Base-by-base conservation (phyloP, 2,888 invertebrate genomes). In the Allophyes oxyacanthae region DNA sequence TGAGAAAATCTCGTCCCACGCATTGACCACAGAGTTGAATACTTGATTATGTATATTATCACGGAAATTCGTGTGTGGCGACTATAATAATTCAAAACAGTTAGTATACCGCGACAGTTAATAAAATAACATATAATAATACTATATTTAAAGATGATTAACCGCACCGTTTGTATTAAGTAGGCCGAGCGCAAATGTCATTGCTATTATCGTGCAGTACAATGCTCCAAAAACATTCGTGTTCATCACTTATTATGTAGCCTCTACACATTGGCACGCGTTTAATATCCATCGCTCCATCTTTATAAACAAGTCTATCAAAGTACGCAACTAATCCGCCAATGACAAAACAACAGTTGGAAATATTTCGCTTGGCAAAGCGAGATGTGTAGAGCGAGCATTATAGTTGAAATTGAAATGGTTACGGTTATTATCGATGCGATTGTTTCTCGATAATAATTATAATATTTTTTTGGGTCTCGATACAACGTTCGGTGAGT, bases 111-210 rank as follows among this genome's bases (percentile, higher is more conserved):
- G 14, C 15, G 32, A 43, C 38, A 15, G 13, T 40, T 55, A 36
- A 67, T 56, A 66, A 69, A 67, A 63, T 61, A 68, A 59, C 43
- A 53, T 50, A 55, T 54, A 49, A 50, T 67, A 55, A 33, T 9
- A 54, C 57, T 69, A 76, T 63, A 66, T 72, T 72, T 69, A 68
- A 57, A 69, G 58, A 63, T 61, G 73, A 72, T 73, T 65, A 68
- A 71, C 48, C 26, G 34, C 55, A 60, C 52, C 52, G 64, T 49
- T 50, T 43, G 71, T 58, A 44, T 28, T 38, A 77, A 64, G 68
- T 75, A 64, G 77, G 73, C 40, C 76, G 61, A 62, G 64, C 65
- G 62, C 60, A 77, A 77, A 77, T 77, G 77, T 77, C 77, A 77
- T 33, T 61, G 61, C 75, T 77, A 77, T 75, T 75, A 75, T 71